Percentiles rank a stretch among this genome's conserved stretches.
Conservation (phyloP, 2,888 invertebrate genomes). For the Drosophila testacea region DNA sequence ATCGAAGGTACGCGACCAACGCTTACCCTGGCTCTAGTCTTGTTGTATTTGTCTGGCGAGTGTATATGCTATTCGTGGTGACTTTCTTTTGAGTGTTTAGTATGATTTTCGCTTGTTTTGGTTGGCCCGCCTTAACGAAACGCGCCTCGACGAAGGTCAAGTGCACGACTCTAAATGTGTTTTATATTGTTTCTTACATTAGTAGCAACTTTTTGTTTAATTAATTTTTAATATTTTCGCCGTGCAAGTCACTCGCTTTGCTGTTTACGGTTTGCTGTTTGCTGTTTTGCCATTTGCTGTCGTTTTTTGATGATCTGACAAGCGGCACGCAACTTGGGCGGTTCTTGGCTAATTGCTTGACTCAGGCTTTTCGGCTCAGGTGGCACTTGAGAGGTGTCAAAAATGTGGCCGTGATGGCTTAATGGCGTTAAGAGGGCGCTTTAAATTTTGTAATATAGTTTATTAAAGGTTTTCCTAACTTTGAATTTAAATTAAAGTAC, state of each 20-base stretch:
- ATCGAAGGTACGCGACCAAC: too few species aligned
- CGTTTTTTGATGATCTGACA: constrained; percentile 66
- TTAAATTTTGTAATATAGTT: constrained; percentile 16
- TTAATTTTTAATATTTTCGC: constrained; percentile 76
- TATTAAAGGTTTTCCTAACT: constrained; percentile 12
- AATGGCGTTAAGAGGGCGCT: neutral
- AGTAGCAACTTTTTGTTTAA: constrained; percentile 75
- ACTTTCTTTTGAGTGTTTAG: constrained; percentile 2
- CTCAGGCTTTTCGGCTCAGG: constrained; percentile 17
- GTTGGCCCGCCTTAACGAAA: constrained; percentile 38
- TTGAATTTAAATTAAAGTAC: too few species aligned
- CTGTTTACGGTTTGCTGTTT: constrained; percentile 1
- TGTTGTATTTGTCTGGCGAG: neutral
- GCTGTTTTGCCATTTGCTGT: constrained; percentile 17
- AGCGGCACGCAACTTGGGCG: constrained; percentile 71
- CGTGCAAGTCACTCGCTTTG: constrained; percentile 40
- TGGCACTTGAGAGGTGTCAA: constrained; percentile 22
- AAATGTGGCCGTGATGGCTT: constrained; percentile 28
- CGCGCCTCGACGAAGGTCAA: constrained; percentile 66
- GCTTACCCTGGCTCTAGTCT: neutral
- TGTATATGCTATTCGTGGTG: neutral
- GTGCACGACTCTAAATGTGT: constrained; percentile 75
- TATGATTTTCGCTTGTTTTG: constrained; percentile 51
- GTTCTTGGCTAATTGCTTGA: constrained; percentile 63
- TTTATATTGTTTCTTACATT: constrained; percentile 74